These are phyloP conservation scores for Eulemur coronatus DNA, from an alignment of 2,797 vertebrate genomes.

Conservation along the genomic window DNA sequence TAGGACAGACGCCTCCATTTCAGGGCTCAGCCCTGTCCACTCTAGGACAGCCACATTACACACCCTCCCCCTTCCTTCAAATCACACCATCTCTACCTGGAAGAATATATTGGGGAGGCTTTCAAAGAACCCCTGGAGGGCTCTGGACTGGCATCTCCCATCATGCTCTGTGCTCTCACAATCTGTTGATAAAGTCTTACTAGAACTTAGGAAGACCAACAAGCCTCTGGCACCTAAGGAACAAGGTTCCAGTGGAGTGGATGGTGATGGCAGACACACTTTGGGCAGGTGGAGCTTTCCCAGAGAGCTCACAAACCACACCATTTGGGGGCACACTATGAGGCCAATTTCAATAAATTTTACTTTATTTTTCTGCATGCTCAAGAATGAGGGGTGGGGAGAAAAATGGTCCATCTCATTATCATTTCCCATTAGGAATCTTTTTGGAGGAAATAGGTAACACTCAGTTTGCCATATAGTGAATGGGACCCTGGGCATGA, in stretches of 20 bases:
- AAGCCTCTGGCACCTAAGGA: background rate
- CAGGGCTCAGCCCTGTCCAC: background rate
- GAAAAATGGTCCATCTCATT: background rate
- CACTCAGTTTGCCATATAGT: background rate
- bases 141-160: background rate
- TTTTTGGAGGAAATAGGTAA: background rate
- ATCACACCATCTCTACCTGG: background rate
- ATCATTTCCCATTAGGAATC: background rate
- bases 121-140: background rate
- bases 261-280: background rate
- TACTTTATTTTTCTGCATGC: background rate
- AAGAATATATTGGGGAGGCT: background rate
- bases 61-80: rapidly evolving
- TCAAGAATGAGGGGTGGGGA: background rate
- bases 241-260: background rate
- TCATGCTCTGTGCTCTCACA: background rate
- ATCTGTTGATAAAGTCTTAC: background rate
- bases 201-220: background rate
- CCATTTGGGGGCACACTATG: background rate
- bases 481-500: background rate
- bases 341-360: background rate
- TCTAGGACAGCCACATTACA: background rate
- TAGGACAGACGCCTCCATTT: background rate
- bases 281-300: background rate
- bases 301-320: background rate